Percentiles rank a stretch among this genome's conserved stretches.
These are phyloP conservation scores for Polypterus bichir DNA, from an alignment of 2,113 vertebrate species.

Conservation along the genomic window DNA sequence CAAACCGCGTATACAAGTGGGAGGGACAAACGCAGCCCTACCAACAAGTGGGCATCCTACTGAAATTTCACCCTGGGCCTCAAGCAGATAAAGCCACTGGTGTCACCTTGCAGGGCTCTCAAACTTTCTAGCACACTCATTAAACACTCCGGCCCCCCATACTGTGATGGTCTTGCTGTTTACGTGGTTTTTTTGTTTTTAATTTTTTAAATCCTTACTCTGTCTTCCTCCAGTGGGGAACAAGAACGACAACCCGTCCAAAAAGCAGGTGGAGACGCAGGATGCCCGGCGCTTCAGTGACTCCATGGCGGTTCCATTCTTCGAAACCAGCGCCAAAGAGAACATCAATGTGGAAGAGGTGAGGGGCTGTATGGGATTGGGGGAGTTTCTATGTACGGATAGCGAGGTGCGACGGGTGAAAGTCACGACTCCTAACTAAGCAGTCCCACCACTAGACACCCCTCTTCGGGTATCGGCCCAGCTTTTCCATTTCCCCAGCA, in stretches of 20 bases:
- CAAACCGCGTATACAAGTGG: no score
- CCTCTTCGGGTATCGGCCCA: no score
- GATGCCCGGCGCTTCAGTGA: slow-evolving; percentile 61
- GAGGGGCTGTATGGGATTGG: not conserved
- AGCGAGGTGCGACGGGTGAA: not conserved
- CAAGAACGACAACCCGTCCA: slow-evolving; percentile 58
- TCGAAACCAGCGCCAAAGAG: slow-evolving; percentile 70
- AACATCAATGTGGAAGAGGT: slow-evolving; percentile 73
- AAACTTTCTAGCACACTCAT: no score
- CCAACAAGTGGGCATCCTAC: no score
- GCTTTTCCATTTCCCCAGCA: no score
- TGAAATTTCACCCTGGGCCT: no score
- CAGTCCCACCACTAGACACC: no score
- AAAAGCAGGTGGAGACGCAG: slow-evolving; percentile 50
- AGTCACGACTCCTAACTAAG: not conserved
- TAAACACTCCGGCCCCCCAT: not conserved
- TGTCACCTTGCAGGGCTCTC: not conserved
- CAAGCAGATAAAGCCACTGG: no score
- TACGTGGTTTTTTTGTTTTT: not conserved
- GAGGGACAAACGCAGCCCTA: no score
- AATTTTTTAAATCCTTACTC: not conserved
- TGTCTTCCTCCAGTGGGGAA: slow-evolving; percentile 51
- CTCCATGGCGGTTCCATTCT: slow-evolving; percentile 54
- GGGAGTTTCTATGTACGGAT: not conserved
- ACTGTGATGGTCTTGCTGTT: not conserved